These are phyloP conservation scores for Cinara cedri DNA, from an alignment of 2,888 invertebrate species.

Conservation along the genomic window DNA sequence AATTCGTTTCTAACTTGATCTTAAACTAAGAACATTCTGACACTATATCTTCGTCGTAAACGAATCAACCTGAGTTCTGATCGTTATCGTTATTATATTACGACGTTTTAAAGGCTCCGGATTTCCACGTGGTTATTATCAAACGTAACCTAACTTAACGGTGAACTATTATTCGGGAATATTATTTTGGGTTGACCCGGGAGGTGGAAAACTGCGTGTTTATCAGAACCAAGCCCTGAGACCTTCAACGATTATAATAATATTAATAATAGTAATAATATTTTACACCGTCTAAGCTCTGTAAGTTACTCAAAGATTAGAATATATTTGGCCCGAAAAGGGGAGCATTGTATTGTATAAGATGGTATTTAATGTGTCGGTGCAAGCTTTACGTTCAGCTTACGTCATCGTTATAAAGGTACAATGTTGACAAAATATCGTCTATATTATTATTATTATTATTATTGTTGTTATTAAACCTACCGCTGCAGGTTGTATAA, in stretches of 20 bases:
- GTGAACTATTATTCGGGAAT: too few species aligned
- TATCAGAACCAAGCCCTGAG: neutral
- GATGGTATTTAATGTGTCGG: neutral
- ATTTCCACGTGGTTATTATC: too few species aligned
- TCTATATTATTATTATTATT: too few species aligned
- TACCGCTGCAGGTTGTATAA: too few species aligned
- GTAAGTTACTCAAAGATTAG: conserved; percentile 1
- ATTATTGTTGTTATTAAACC: too few species aligned
- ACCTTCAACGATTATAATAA: neutral
- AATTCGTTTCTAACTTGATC: too few species aligned
- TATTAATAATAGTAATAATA: neutral
- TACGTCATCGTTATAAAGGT: neutral
- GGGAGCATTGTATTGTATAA: neutral
- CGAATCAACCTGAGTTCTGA: too few species aligned
- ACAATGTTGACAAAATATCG: neutral
- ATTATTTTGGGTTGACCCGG: neutral
- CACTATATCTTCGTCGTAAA: too few species aligned
- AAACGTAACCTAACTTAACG: too few species aligned
- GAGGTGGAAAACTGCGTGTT: neutral
- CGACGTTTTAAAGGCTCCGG: too few species aligned
- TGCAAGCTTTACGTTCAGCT: neutral
- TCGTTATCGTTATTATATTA: too few species aligned
- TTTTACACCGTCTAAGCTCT: neutral
- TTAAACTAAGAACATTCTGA: too few species aligned
- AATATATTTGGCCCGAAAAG: neutral